Percentiles rank a stretch among this genome's conserved stretches.
phyloP scores from a whole-genome alignment of 2,888 invertebrate genomes.

The Protodeltote pygarga region DNA sequence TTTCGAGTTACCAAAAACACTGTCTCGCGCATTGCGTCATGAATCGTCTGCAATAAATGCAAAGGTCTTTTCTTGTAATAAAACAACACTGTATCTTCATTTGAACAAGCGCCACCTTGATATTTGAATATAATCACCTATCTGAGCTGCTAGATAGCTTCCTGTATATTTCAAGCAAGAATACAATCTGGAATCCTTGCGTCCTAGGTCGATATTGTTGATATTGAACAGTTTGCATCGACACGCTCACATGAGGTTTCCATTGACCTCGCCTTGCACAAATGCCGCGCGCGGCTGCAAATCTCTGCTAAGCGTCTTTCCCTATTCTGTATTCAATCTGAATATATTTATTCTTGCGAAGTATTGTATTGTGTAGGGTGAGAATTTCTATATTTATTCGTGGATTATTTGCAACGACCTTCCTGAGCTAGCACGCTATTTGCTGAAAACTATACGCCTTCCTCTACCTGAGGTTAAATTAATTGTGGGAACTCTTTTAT shows the following conservation, averaged over 20 bases:
- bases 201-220: constrained; percentile 6
- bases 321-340: constrained; percentile 46
- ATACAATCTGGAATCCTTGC: too few relatives aligned
- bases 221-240: constrained; percentile 24
- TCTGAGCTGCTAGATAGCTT: too few relatives aligned
- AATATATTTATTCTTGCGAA: constrained; percentile 27
- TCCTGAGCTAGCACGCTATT: constrained; percentile 20
- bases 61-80: too few relatives aligned
- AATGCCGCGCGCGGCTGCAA: constrained; percentile 55
- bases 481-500: too few relatives aligned
- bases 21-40: too few relatives aligned
- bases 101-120: too few relatives aligned
- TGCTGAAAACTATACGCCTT: constrained; percentile 25
- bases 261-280: constrained; percentile 60
- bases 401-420: constrained; percentile 14
- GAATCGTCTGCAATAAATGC: too few relatives aligned
- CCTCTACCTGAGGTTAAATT: constrained; percentile 10
- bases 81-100: too few relatives aligned
- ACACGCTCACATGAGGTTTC: constrained; percentile 68
- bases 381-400: constrained; percentile 16
- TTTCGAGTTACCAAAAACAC: too few relatives aligned
- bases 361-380: constrained; percentile 16
- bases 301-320: constrained; percentile 56
- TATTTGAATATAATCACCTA: too few relatives aligned
- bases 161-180: too few relatives aligned